These are phyloP conservation scores for Serinus canaria DNA, from an alignment of 2,113 vertebrate genomes.

Conservation along the genomic window DNA sequence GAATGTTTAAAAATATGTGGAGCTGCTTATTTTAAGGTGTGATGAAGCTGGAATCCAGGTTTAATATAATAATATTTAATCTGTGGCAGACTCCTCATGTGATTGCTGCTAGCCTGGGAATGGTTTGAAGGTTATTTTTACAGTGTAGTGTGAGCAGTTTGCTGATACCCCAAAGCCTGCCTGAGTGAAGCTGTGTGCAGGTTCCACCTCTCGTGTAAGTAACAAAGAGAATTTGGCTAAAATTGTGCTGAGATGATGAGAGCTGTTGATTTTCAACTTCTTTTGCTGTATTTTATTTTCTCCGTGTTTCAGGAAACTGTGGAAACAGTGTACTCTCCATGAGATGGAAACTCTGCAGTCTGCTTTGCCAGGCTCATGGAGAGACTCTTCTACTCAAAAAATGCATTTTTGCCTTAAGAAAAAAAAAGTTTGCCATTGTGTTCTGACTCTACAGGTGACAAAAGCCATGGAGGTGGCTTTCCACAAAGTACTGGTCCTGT, in stretches of 20 bases:
- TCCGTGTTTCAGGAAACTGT: neutral
- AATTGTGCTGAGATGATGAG: neutral
- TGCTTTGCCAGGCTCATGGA: neutral
- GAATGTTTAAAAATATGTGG: neutral
- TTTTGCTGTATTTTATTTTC: neutral
- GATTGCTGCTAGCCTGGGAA: neutral
- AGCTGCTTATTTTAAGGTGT: neutral
- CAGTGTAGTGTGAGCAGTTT: neutral
- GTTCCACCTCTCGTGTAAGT: neutral
- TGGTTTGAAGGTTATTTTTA: neutral
- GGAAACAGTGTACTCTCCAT: neutral
- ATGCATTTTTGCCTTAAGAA: neutral
- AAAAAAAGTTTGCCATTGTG: neutral
- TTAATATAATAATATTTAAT: neutral
- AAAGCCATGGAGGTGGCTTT: neutral
- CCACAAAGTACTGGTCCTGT: neutral
- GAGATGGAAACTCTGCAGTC: neutral
- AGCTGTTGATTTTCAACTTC: neutral
- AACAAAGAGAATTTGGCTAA: neutral
- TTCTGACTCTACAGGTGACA: neutral
- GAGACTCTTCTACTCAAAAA: neutral
- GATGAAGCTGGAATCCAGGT: neutral
- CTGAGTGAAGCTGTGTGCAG: rapidly evolving
- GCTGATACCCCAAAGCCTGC: neutral
- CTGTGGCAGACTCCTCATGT: neutral